Percentiles rank a stretch among this genome's conserved stretches.
Evolutionary conservation across 1,140 invertebrate genomes (phyloP).

Genomic region (Eurosta solidaginis): DNA sequence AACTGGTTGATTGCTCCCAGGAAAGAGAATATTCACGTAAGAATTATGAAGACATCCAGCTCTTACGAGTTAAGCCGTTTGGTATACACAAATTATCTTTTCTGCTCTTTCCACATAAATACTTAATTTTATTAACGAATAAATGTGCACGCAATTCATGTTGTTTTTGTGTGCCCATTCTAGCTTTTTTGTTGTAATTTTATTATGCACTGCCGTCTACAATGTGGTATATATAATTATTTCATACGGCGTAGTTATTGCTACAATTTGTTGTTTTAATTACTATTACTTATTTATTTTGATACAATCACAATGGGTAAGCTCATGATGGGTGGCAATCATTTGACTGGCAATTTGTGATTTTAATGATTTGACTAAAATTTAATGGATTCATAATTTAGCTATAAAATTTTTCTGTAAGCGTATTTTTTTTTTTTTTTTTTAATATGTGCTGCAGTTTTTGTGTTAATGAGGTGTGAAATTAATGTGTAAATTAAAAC

Average conservation of each 20-base stretch:
- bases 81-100: no score
- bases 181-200: background rate
- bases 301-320: background rate
- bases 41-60: no score
- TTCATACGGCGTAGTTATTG: background rate
- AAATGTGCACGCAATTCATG: background rate
- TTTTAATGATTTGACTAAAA: background rate
- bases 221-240: background rate
- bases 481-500: background rate
- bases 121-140: background rate
- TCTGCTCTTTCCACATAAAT: background rate
- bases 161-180: background rate
- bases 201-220: background rate
- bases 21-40: no score
- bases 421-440: no score
- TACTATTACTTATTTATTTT: no score
- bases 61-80: no score
- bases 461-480: background rate
- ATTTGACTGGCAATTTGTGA: background rate
- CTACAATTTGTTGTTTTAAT: background rate
- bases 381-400: background rate
- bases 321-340: background rate
- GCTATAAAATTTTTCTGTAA: no score
- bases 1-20: no score
- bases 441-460: no score